Conservation (phyloP, 1,140 invertebrate species). For the Bombus soroeensis region DNA sequence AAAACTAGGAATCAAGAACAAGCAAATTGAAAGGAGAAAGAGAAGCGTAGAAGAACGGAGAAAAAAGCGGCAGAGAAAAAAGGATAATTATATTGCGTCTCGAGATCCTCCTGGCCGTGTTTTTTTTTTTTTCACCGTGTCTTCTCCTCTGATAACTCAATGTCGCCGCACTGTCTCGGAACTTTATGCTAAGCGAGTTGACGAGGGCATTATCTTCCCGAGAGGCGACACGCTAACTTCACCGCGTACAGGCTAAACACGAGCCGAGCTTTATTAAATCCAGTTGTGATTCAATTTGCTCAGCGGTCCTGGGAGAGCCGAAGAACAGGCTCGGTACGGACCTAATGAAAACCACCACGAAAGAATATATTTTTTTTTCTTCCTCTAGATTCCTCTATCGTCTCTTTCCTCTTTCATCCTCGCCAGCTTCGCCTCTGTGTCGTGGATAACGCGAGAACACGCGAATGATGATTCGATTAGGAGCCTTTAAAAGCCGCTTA, state of each 20-base stretch:
- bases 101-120: background rate
- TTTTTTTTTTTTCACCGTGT: background rate
- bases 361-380: background rate
- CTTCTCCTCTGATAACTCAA: conserved; percentile 11
- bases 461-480: conserved; percentile 40
- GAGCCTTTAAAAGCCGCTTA: conserved; percentile 18
- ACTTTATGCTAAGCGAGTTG: conserved; percentile 40
- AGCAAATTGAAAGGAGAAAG: background rate
- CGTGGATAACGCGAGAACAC: background rate
- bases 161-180: background rate
- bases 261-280: conserved; percentile 59
- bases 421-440: background rate
- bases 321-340: background rate
- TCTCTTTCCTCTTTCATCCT: background rate
- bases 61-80: background rate
- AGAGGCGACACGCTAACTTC: conserved; percentile 38
- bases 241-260: conserved; percentile 52
- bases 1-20: background rate
- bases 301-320: background rate
- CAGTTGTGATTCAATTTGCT: conserved; percentile 54
- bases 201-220: conserved; percentile 36
- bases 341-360: conserved; percentile 23
- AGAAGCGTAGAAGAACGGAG: background rate
- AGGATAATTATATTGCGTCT: conserved; percentile 1
- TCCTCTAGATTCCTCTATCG: background rate